A percentile compares a stretch with the other conserved stretches of the same genome.
Evolutionary conservation across 2,113 vertebrate genomes (phyloP).

Genomic region (Prunella fulvescens): DNA sequence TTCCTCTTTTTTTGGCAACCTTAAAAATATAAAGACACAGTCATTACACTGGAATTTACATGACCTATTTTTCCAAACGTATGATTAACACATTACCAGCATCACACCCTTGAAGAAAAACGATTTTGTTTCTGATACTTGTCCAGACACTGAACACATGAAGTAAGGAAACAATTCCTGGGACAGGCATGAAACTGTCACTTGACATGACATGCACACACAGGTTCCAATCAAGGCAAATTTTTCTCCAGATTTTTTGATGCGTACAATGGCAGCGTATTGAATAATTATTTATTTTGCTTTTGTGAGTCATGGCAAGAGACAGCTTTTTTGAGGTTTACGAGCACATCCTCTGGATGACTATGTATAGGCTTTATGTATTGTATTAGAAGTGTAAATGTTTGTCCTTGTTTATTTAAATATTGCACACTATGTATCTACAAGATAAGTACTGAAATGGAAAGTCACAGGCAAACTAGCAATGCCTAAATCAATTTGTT

Average conservation of each 20-base stretch:
- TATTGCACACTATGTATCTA: background rate
- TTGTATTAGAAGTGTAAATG: background rate
- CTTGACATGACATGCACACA: background rate
- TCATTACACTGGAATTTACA: slow-evolving; percentile 51
- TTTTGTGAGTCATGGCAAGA: background rate
- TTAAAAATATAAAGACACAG: slow-evolving; percentile 27
- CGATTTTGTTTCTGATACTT: slow-evolving; percentile 37
- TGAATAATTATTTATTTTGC: slow-evolving; percentile 14
- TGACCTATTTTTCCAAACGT: slow-evolving; percentile 36
- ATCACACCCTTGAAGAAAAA: slow-evolving; percentile 51
- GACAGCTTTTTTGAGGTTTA: background rate
- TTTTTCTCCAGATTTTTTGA: background rate
- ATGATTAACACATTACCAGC: slow-evolving; percentile 32
- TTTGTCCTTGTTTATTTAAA: slow-evolving; percentile 9
- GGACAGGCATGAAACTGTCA: background rate
- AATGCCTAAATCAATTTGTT: background rate
- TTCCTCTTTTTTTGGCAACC: slow-evolving; percentile 39
- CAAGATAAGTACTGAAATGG: background rate
- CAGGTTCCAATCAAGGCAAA: background rate
- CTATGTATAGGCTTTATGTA: background rate
- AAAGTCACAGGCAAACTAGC: background rate
- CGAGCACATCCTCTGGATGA: background rate
- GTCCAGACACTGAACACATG: slow-evolving; percentile 30
- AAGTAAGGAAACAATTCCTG: background rate
- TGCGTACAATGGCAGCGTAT: background rate